Conservation (phyloP, 2,888 invertebrate species). For the Agrilus cyanescens region DNA sequence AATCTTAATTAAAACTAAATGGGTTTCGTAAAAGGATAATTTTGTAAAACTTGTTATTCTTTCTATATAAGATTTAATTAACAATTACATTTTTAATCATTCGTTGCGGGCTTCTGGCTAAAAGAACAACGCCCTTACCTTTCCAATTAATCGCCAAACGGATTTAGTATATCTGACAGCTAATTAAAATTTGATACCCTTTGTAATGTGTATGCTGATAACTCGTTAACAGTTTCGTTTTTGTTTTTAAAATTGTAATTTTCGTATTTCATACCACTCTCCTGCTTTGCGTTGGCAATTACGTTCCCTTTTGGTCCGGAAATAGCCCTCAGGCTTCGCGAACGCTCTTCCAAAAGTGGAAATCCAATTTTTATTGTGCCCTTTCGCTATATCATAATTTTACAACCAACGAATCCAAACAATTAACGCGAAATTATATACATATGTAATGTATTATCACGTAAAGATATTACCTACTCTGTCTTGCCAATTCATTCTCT, state of each 20-base stretch:
- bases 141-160: conserved; percentile 32
- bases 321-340: no score
- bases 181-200: conserved; percentile 33
- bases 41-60: conserved; percentile 19
- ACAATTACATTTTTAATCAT: conserved; percentile 18
- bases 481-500: no score
- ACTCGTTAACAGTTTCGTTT: conserved; percentile 1
- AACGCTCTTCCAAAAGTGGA: no score
- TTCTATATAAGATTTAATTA: conserved; percentile 21
- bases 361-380: no score
- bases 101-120: conserved; percentile 17
- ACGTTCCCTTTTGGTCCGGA: no score
- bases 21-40: conserved; percentile 22
- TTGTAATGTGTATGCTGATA: conserved; percentile 19
- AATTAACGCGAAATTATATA: no score
- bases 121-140: conserved; percentile 27
- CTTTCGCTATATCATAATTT: no score
- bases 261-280: neutral
- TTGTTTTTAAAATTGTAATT: neutral
- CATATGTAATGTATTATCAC: no score
- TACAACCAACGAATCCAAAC: no score
- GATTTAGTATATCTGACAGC: conserved; percentile 34
- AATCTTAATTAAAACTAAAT: conserved; percentile 27
- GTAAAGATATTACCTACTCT: no score
- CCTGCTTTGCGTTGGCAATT: no score